A percentile compares a stretch with the other conserved stretches of the same genome.
phyloP scores from a whole-genome alignment of 1,140 invertebrate genomes.

The Drosophila sp. region DNA sequence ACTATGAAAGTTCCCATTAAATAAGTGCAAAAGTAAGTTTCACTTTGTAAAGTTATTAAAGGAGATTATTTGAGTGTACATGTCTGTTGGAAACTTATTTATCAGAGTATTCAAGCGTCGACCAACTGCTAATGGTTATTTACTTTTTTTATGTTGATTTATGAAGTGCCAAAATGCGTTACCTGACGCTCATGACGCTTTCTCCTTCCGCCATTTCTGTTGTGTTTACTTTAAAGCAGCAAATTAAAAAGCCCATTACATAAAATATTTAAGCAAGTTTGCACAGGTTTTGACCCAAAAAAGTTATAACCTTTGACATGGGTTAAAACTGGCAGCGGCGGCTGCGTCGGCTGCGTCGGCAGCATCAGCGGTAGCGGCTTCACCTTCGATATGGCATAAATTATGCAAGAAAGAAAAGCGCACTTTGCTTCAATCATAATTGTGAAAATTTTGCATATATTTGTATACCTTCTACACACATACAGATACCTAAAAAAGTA shows the following conservation, averaged over 20 bases:
- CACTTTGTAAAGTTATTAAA: background rate
- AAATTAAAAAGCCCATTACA: conserved; percentile 68
- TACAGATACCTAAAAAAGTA: background rate
- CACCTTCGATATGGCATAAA: conserved; percentile 39
- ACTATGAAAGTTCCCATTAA: background rate
- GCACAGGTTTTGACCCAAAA: conserved; percentile 43
- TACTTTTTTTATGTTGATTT: conserved; percentile 47
- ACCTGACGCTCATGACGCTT: conserved; percentile 10
- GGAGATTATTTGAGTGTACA: background rate
- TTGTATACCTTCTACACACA: background rate
- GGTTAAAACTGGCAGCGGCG: background rate
- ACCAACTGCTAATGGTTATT: background rate
- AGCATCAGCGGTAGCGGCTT: background rate
- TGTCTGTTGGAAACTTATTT: background rate
- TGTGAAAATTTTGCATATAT: conserved; percentile 30
- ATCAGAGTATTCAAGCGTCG: conserved; percentile 37
- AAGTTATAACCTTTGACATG: conserved; percentile 22
- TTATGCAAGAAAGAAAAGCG: conserved; percentile 39
- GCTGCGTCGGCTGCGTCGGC: background rate
- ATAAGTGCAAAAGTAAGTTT: background rate
- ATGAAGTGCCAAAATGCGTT: conserved; percentile 56
- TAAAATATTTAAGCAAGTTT: conserved; percentile 67
- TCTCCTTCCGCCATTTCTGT: background rate
- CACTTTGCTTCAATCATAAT: conserved; percentile 35
- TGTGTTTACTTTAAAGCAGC: conserved; percentile 56